Base-by-base conservation (phyloP, 1,140 invertebrate genomes). In the Druon quercuslanigerum region DNA sequence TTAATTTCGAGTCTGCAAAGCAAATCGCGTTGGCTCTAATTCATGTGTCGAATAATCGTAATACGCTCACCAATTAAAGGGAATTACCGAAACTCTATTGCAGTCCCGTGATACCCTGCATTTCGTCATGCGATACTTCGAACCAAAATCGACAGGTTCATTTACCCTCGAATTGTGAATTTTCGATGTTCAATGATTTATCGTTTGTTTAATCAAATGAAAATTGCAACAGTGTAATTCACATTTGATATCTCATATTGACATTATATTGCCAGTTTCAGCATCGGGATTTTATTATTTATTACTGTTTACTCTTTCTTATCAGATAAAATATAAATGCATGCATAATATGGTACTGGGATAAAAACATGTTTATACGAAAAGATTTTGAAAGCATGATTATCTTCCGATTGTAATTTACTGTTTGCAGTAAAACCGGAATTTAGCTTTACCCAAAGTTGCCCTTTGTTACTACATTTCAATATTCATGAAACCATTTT, bases 21-120 rank as follows among this genome's bases (percentile, higher is more conserved):
- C 60, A 66, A 66, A 66, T 66, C 60, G 60, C 60, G n/a, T 66
- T 66, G 60, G 40, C 60, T 66, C 60, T 66, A 66, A 66, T 66
- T 66, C 60, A 20, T 66, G 60, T 33, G 60, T 66, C 60, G 60
- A 66, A 66, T 66, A 66, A 66, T 33, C 12, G 60, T 40, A 66
- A 66, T 40, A 66, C 33, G 60, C 14, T 40, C 60, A 66, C 60
- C 60, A 33, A 66, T 66, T 66, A 66, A 66, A 66, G 60, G 60
- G 60, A 66, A 66, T 66, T 66, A 66, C 60, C 60, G 25, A 66
- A 66, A 66, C 60, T 66, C 20, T 7, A 66, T 66, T 66, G 60
- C 60, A n/a, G 33, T 66, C 33, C 25, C 60, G 33, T 66, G 60
- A 66, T 66, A 66, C 60, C 19, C n/a, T 33, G 60, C 9, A 46